A percentile compares a stretch with the other conserved stretches of the same genome.
Conservation (phyloP, 1,140 invertebrate genomes). For the Platorchestia sp. region DNA sequence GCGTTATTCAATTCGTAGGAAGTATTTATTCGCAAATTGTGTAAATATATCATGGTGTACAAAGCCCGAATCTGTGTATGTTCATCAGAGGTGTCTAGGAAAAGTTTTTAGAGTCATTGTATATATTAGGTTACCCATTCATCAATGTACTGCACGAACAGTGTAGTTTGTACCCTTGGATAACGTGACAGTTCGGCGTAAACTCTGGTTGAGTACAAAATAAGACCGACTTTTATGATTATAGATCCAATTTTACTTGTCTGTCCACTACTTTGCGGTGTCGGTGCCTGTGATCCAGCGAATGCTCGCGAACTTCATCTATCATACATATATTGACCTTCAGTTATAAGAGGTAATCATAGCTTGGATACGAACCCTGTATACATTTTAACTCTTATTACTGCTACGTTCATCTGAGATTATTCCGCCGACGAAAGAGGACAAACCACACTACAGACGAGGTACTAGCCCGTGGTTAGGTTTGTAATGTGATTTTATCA, state of each 20-base stretch:
- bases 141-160: background rate
- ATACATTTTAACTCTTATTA: background rate
- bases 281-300: background rate
- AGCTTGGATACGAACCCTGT: background rate
- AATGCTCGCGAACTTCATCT: background rate
- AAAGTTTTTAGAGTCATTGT: background rate
- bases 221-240: background rate
- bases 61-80: background rate
- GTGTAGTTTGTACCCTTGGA: background rate
- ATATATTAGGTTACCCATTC: background rate
- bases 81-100: background rate
- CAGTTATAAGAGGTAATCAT: background rate
- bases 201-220: too few relatives aligned
- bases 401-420: background rate
- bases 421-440: background rate
- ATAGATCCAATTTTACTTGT: background rate
- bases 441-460: background rate
- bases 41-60: constrained; percentile 41
- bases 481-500: background rate
- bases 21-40: constrained; percentile 37
- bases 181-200: background rate
- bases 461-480: background rate
- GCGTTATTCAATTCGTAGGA: constrained; percentile 38
- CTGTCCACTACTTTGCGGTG: too few relatives aligned
- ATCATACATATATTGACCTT: background rate